Conservation (phyloP, 2,797 vertebrate species). For the Tapirus indicus region DNA sequence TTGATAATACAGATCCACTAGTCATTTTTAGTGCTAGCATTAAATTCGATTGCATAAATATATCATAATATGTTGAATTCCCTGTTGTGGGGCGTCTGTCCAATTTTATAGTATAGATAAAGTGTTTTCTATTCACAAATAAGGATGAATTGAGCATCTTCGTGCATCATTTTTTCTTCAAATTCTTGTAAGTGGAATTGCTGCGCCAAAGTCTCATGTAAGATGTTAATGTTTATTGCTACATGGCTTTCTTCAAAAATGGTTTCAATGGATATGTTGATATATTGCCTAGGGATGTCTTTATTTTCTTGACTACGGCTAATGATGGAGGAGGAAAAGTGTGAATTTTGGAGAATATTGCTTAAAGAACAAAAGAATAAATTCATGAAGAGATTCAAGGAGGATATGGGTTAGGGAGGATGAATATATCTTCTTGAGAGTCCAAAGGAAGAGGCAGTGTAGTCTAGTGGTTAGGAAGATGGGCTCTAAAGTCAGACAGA, state of each 20-base stretch:
- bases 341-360: background rate
- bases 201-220: background rate
- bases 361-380: slow-evolving; percentile 22
- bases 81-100: background rate
- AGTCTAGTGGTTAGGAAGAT: background rate
- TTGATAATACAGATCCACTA: background rate
- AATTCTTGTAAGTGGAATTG: background rate
- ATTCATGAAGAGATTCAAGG: background rate
- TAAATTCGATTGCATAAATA: background rate
- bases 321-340: background rate
- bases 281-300: background rate
- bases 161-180: background rate
- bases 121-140: background rate
- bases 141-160: background rate
- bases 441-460: background rate
- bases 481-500: background rate
- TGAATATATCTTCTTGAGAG: background rate
- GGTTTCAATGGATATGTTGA: background rate
- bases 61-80: background rate
- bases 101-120: background rate
- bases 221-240: background rate
- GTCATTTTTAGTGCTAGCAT: background rate
- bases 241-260: background rate
- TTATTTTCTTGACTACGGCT: slow-evolving; percentile 47
- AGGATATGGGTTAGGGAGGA: background rate